phyloP scores from a whole-genome alignment of 2,113 vertebrate species.

The Hippocampus comes region DNA sequence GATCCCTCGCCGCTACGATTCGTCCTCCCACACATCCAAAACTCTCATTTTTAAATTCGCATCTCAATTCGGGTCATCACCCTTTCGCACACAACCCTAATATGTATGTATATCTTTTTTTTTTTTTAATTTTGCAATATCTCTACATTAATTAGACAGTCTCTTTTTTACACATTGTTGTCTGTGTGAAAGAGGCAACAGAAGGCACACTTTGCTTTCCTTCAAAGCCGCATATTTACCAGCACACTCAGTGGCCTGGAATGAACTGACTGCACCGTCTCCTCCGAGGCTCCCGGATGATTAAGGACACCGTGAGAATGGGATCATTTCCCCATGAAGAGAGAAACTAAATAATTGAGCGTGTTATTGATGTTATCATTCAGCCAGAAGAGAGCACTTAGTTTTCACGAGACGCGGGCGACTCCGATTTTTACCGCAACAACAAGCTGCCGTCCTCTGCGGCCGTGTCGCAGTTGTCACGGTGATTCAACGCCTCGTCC shows the following conservation, averaged over 20 bases:
- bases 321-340: not conserved
- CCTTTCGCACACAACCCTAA: too few relatives aligned
- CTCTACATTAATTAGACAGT: too few relatives aligned
- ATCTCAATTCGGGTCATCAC: too few relatives aligned
- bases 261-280: not conserved
- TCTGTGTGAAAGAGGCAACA: too few relatives aligned
- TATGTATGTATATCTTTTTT: too few relatives aligned
- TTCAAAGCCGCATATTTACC: not conserved
- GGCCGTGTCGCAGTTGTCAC: not conserved
- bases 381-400: not conserved
- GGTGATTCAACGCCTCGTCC: not conserved
- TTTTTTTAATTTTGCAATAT: too few relatives aligned
- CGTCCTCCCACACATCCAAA: too few relatives aligned
- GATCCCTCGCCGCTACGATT: too few relatives aligned
- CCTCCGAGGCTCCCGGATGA: not conserved
- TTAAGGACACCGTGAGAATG: not conserved
- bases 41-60: too few relatives aligned
- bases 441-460: not conserved
- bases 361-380: not conserved
- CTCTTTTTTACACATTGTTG: too few relatives aligned
- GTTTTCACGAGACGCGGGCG: too few relatives aligned
- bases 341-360: slow-evolving; percentile 1
- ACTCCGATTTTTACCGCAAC: not conserved
- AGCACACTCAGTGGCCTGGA: not conserved
- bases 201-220: not conserved